These are phyloP conservation scores for Falco biarmicus DNA, from an alignment of 2,797 vertebrate species.

Conservation along the genomic window DNA sequence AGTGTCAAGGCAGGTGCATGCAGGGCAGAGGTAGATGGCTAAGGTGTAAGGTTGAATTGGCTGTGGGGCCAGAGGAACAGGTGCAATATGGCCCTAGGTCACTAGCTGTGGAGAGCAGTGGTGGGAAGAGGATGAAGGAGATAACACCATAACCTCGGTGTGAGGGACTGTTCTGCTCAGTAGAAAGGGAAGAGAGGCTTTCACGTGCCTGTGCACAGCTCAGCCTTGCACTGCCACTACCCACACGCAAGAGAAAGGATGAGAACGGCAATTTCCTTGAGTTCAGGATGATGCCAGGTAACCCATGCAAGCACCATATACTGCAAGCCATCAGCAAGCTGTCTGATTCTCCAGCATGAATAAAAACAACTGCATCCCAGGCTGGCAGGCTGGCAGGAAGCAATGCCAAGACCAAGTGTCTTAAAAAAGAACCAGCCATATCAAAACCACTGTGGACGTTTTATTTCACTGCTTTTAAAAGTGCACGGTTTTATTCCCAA, in stretches of 20 bases:
- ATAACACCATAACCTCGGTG: neutral
- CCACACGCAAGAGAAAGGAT: neutral
- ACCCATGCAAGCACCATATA: neutral
- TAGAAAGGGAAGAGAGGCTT: neutral
- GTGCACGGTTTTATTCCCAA: neutral
- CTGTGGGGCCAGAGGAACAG: neutral
- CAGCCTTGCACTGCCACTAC: neutral
- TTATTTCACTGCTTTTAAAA: constrained; percentile 35
- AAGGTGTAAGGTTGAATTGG: neutral
- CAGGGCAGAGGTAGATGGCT: neutral
- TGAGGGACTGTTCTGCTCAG: neutral
- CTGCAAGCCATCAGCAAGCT: constrained; percentile 36
- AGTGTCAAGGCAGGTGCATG: neutral
- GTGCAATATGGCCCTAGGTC: neutral
- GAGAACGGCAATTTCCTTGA: neutral
- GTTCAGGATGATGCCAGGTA: constrained; percentile 20
- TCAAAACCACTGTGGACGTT: constrained; percentile 42
- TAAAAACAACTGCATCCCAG: constrained; percentile 38
- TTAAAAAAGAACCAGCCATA: constrained; percentile 52
- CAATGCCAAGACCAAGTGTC: constrained; percentile 43
- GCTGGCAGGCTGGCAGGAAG: constrained; percentile 39
- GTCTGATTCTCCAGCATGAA: constrained; percentile 18
- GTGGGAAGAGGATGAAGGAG: neutral
- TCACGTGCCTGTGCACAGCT: neutral
- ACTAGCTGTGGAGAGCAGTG: rapidly evolving